These are phyloP conservation scores for Chaetogeoica ovagalla DNA, from an alignment of 2,888 invertebrate genomes.

Conservation along the genomic window DNA sequence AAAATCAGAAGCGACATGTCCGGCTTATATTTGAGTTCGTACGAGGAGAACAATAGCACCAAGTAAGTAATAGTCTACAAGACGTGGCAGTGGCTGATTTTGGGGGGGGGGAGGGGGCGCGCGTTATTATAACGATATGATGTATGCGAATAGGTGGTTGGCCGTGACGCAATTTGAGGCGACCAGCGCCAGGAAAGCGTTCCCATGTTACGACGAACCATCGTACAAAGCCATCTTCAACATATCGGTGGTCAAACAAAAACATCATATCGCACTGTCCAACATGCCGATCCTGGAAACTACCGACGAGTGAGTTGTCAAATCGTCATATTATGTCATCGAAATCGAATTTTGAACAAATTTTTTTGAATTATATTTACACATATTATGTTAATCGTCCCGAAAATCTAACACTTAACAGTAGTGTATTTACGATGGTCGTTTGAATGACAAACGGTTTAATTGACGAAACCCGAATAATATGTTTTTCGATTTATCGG, in stretches of 20 bases:
- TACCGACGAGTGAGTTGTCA: not conserved
- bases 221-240: not conserved
- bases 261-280: not conserved
- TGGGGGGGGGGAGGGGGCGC: too few relatives aligned
- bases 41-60: not conserved
- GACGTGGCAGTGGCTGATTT: not conserved
- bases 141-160: not conserved
- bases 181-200: not conserved
- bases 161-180: conserved; percentile 11
- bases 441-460: too few relatives aligned
- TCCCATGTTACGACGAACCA: conserved; percentile 18
- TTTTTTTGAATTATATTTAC: too few relatives aligned
- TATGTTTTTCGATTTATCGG: too few relatives aligned
- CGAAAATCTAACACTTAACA: too few relatives aligned
- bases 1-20: not conserved
- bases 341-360: too few relatives aligned
- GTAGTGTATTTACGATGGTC: too few relatives aligned
- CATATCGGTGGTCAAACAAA: conserved; percentile 7
- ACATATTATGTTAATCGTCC: too few relatives aligned
- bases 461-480: too few relatives aligned
- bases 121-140: not conserved
- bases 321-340: too few relatives aligned
- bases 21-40: conserved; percentile 1
- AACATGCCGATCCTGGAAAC: conserved; percentile 1
- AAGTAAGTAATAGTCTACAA: not conserved